These are phyloP conservation scores for Alcis repandata DNA, from an alignment of 2,888 invertebrate species.

Conservation along the genomic window DNA sequence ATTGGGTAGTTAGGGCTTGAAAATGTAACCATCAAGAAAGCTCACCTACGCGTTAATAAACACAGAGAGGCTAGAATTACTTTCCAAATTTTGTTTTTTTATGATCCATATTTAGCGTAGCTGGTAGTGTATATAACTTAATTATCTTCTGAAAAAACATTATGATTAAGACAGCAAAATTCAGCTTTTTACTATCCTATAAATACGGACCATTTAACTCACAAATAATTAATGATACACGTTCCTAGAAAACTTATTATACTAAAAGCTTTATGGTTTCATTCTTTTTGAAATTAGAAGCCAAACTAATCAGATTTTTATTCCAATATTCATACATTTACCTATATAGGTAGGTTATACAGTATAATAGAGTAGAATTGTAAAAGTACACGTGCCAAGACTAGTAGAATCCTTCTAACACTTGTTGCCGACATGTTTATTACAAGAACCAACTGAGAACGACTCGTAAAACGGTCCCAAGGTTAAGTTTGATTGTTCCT, in stretches of 20 bases:
- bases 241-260: conserved; percentile 2
- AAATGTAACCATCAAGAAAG: no score
- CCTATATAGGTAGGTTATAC: no score
- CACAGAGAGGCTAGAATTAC: no score
- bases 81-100: no score
- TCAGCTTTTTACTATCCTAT: no score
- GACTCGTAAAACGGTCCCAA: conserved; percentile 75
- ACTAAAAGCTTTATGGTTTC: conserved; percentile 5
- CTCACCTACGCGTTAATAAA: no score
- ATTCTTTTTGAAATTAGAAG: conserved; percentile 2
- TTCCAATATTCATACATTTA: no score
- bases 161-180: no score
- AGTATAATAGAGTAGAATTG: conserved; percentile 8
- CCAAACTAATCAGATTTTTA: conserved; percentile 5
- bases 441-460: conserved; percentile 64
- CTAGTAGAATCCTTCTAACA: conserved; percentile 64
- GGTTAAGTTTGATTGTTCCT: conserved; percentile 79
- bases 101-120: no score
- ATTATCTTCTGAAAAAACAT: no score
- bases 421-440: conserved; percentile 78
- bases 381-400: conserved; percentile 55
- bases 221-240: conserved; percentile 4
- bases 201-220: background rate
- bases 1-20: no score
- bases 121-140: no score